These are phyloP conservation scores for Colletes collaris DNA, from an alignment of 2,888 invertebrate genomes.

Conservation along the genomic window DNA sequence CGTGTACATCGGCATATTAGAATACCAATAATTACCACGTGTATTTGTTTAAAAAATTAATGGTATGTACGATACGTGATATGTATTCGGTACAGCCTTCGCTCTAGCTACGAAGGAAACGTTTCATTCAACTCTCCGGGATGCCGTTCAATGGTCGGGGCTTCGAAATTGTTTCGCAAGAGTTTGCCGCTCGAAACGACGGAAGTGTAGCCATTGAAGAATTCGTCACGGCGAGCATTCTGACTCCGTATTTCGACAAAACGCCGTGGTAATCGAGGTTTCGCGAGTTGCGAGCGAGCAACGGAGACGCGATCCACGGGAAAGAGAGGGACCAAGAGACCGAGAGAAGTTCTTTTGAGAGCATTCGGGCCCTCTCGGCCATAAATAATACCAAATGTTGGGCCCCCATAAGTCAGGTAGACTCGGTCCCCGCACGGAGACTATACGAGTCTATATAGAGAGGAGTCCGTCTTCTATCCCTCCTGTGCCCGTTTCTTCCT, in stretches of 20 bases:
- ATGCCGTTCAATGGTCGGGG: background rate
- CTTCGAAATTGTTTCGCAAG: constrained; percentile 5
- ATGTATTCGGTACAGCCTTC: no score
- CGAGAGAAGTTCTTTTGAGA: constrained; percentile 65
- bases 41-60: no score
- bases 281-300: constrained; percentile 34
- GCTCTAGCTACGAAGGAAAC: no score
- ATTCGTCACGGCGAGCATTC: constrained; percentile 34
- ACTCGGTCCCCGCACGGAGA: constrained; percentile 74
- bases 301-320: constrained; percentile 28
- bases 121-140: background rate
- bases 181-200: background rate
- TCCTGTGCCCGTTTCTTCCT: background rate
- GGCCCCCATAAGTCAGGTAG: constrained; percentile 82
- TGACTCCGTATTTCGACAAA: constrained; percentile 33
- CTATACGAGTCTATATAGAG: constrained; percentile 54
- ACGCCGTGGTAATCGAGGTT: constrained; percentile 32
- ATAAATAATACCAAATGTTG: constrained; percentile 81
- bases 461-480: constrained; percentile 33
- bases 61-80: no score
- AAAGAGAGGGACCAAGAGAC: constrained; percentile 36
- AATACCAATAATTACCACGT: no score
- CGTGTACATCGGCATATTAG: no score
- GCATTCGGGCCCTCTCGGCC: constrained; percentile 71
- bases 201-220: constrained; percentile 37